These are phyloP conservation scores for Esperia sulphurella DNA, from an alignment of 2,888 invertebrate genomes.

Conservation along the genomic window DNA sequence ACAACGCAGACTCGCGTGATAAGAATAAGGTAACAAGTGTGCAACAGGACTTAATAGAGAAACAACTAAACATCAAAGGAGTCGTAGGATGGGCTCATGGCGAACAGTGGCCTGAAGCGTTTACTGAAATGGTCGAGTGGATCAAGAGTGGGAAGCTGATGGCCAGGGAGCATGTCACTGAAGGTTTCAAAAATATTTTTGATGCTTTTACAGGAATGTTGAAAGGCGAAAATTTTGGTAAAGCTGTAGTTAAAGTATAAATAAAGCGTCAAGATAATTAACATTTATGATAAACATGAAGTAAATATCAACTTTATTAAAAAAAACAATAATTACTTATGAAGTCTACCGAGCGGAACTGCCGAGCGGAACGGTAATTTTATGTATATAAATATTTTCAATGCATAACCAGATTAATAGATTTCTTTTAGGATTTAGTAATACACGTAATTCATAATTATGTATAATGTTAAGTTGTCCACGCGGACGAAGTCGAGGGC, in stretches of 20 bases:
- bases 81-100: slow-evolving; percentile 66
- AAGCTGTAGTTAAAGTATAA: slow-evolving; percentile 79
- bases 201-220: slow-evolving; percentile 79
- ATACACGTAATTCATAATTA: too few relatives aligned
- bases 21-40: slow-evolving; percentile 54
- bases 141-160: slow-evolving; percentile 82
- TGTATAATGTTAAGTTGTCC: too few relatives aligned
- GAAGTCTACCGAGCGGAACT: too few relatives aligned
- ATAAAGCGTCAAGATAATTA: too few relatives aligned
- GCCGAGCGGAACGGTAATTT: too few relatives aligned
- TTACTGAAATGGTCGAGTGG: slow-evolving; percentile 79
- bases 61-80: slow-evolving; percentile 82
- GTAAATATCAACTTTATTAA: too few relatives aligned
- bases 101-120: slow-evolving; percentile 78
- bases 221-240: slow-evolving; percentile 69
- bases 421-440: too few relatives aligned
- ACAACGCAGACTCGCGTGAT: slow-evolving; percentile 44
- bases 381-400: too few relatives aligned
- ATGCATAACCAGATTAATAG: too few relatives aligned
- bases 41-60: slow-evolving; percentile 75
- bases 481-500: too few relatives aligned
- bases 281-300: too few relatives aligned
- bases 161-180: slow-evolving; percentile 78
- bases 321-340: too few relatives aligned
- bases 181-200: slow-evolving; percentile 82